These are phyloP conservation scores for Nasonia vitripennis DNA, from an alignment of 1,140 invertebrate genomes.

Conservation along the genomic window DNA sequence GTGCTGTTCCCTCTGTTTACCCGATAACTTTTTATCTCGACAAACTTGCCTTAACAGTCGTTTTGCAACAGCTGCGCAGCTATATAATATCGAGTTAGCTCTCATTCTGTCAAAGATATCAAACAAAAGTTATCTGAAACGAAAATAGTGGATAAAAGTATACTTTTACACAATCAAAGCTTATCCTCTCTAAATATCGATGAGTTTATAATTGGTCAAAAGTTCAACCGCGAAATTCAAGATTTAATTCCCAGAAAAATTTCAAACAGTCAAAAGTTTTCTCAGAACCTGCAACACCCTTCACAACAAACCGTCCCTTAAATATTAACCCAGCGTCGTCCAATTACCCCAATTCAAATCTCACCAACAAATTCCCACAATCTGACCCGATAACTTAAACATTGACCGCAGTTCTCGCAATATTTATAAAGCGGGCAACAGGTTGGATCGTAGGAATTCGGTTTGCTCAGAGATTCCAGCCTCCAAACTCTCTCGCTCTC, in stretches of 20 bases:
- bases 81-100: not conserved
- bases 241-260: too few relatives aligned
- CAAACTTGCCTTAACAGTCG: not conserved
- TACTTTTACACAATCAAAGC: not conserved
- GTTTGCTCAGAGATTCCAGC: not conserved
- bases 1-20: not conserved
- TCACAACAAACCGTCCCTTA: not conserved
- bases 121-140: not conserved
- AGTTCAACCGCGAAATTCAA: too few relatives aligned
- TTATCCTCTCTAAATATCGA: too few relatives aligned
- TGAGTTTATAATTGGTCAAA: too few relatives aligned
- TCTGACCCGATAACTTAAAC: not conserved
- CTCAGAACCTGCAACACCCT: not conserved
- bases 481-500: not conserved
- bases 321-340: not conserved
- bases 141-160: not conserved
- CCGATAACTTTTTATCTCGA: not conserved
- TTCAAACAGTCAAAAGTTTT: too few relatives aligned
- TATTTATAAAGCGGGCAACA: slow-evolving; percentile 44
- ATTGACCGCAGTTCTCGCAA: slow-evolving; percentile 6
- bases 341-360: not conserved
- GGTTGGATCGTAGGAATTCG: slow-evolving; percentile 33
- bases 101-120: not conserved
- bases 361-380: not conserved
- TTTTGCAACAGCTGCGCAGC: not conserved